Base-by-base conservation (phyloP, 92 coral and sea anemone genomes). In the Zoanthus sociatus region DNA sequence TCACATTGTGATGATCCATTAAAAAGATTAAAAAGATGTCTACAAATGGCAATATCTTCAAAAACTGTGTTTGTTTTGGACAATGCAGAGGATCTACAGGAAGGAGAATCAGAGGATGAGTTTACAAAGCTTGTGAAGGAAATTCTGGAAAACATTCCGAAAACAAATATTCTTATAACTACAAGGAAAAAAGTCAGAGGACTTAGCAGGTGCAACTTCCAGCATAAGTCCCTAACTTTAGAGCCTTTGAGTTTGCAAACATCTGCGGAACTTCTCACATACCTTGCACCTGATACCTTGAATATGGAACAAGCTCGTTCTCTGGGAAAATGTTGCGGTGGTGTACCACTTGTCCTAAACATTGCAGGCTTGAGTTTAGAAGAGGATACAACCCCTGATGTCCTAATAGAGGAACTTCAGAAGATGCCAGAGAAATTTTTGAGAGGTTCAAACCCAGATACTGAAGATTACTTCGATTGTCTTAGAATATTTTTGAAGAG, bases 71-170 rank as follows among this genome's bases (percentile, higher is more conserved):
- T 94, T 3, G 83, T 94, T 55, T 68, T 94, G 4, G 98, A 94
- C 71, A 94, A 94, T 85, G 91, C 95, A 16, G 98, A 94, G 82
- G 94, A 94, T 71, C 79, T 94, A 8, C 95, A 92, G 75, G 86
- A 13, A 7, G 89, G 51, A 1, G 73, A 84, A 16, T 33, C 11
- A 21, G 73, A 79, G 42, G 9, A 51, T 11, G 64, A 77, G 20
- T 94, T 92, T 64, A 44, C 82, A 17, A 47, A 60, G 16, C 88
- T 94, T 79, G 69, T 94, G 85, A 71, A 84, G 31, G 48, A 79
- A 6, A 45, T 91, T 30, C 92, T 94, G 26, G 64, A 87, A 51
- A 83, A 73, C 71, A 90, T 91, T 13, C 63, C 68, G 1, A 85
- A 90, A 67, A 50, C 91, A 11, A 79, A 72, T 8, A 87, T 88